Percentiles rank a stretch among this genome's conserved stretches.
Conservation (phyloP, 1,140 invertebrate species). For the Goniozus legneri region DNA sequence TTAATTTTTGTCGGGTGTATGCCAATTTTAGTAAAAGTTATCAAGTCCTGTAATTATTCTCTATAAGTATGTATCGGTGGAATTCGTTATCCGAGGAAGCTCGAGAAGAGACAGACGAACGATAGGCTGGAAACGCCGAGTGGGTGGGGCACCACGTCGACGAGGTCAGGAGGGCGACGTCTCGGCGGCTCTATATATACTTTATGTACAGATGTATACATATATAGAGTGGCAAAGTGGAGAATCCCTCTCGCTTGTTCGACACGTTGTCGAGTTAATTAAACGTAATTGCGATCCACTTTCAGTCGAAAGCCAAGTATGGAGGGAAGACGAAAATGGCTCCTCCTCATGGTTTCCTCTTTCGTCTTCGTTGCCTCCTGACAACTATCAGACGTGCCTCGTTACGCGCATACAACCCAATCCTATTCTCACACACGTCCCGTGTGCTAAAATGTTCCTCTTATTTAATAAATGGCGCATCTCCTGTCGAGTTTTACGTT, state of each 20-base stretch:
- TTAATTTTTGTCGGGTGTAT: too few species aligned
- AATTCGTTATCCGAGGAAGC: not conserved
- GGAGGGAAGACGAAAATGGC: not conserved
- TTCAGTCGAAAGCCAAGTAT: slow-evolving; percentile 1
- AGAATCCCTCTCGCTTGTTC: not conserved
- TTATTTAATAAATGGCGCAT: too few species aligned
- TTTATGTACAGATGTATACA: not conserved
- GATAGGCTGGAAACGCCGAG: not conserved
- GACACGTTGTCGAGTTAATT: slow-evolving; percentile 20
- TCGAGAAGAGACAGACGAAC: not conserved
- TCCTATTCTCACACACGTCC: too few species aligned
- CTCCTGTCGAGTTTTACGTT: too few species aligned
- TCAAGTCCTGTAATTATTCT: too few species aligned
- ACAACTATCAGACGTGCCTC: slow-evolving; percentile 6
- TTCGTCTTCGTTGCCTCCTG: slow-evolving; percentile 16
- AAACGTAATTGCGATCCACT: slow-evolving; percentile 23
- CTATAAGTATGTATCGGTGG: too few species aligned
- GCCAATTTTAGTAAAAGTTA: too few species aligned
- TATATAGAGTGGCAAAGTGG: not conserved
- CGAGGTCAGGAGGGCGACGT: not conserved
- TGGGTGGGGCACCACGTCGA: not conserved
- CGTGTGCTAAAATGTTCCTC: too few species aligned
- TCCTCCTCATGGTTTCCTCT: too few species aligned
- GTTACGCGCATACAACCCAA: too few species aligned
- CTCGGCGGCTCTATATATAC: not conserved